These are phyloP conservation scores for Philonicus albiceps DNA, from an alignment of 2,888 invertebrate species.

Conservation along the genomic window DNA sequence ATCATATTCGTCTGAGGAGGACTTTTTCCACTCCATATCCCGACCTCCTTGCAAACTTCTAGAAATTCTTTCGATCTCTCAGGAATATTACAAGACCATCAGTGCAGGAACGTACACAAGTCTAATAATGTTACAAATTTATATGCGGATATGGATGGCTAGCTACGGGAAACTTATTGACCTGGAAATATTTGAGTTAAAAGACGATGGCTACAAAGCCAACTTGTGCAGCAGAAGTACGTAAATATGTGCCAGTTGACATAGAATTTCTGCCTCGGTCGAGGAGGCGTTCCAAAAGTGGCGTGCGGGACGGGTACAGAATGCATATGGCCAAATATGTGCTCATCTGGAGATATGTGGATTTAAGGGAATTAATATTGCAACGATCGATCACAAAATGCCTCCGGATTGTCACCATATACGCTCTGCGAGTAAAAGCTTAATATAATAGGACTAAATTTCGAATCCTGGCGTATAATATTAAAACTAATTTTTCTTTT, in stretches of 20 bases:
- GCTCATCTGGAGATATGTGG: not conserved
- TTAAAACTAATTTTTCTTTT: not conserved
- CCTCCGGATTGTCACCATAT: not conserved
- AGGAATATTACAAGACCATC: constrained; percentile 21
- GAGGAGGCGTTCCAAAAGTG: not conserved
- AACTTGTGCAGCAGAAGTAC: constrained; percentile 13
- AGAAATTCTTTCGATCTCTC: not conserved
- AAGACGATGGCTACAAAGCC: constrained; percentile 35
- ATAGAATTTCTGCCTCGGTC: not conserved
- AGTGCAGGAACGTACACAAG: not conserved
- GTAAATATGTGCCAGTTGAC: constrained; percentile 25
- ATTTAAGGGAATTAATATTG: not conserved
- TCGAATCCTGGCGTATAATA: not conserved
- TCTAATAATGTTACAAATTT: constrained; percentile 38
- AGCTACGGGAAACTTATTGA: constrained; percentile 45
- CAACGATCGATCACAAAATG: not conserved
- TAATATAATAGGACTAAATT: not conserved
- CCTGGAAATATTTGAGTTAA: constrained; percentile 47
- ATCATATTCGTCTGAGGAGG: not conserved
- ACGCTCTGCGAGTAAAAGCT: not conserved
- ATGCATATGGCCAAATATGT: not conserved
- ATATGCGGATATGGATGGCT: constrained; percentile 29
- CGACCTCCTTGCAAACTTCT: not conserved
- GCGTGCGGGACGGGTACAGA: not conserved
- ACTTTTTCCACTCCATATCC: not conserved